A percentile compares a stretch with the other conserved stretches of the same genome.
These are phyloP conservation scores for Zoanthus gigantus DNA, from an alignment of 92 coral and sea anemone species.

Conservation along the genomic window DNA sequence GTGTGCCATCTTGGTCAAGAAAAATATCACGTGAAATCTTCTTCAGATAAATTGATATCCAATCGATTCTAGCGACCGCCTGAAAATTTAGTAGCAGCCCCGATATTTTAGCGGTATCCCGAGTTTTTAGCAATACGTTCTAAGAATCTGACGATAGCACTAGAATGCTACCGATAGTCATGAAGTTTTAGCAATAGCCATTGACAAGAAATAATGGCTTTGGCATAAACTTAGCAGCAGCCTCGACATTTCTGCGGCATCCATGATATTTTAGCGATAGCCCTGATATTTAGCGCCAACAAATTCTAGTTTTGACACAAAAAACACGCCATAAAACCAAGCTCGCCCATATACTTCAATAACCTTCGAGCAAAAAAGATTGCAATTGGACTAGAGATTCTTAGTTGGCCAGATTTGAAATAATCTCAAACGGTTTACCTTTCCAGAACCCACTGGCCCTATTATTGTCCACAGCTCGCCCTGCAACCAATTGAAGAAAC, in stretches of 20 bases:
- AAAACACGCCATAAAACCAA: background rate
- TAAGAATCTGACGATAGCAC: background rate
- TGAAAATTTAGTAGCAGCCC: background rate
- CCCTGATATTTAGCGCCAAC: background rate
- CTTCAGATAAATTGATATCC: background rate
- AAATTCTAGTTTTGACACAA: background rate
- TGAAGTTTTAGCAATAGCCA: too few species aligned
- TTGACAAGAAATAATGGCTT: too few species aligned
- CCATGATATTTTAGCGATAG: background rate
- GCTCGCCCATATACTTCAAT: too few species aligned
- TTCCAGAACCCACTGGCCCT: conserved; percentile 97
- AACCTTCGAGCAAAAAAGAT: too few species aligned
- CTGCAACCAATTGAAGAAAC: conserved; percentile 27
- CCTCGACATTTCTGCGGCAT: background rate
- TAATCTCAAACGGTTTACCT: conserved; percentile 58
- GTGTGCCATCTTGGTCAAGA: too few species aligned
- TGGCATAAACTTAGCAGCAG: too few species aligned
- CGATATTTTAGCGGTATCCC: background rate
- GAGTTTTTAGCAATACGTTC: background rate
- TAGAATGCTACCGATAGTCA: too few species aligned
- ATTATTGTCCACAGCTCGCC: conserved; percentile 91
- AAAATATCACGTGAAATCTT: background rate
- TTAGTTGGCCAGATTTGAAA: too few species aligned
- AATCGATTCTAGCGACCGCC: background rate
- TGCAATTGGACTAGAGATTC: too few species aligned